Base-by-base conservation (phyloP, 2,888 invertebrate genomes). In the Molorchus minor region DNA sequence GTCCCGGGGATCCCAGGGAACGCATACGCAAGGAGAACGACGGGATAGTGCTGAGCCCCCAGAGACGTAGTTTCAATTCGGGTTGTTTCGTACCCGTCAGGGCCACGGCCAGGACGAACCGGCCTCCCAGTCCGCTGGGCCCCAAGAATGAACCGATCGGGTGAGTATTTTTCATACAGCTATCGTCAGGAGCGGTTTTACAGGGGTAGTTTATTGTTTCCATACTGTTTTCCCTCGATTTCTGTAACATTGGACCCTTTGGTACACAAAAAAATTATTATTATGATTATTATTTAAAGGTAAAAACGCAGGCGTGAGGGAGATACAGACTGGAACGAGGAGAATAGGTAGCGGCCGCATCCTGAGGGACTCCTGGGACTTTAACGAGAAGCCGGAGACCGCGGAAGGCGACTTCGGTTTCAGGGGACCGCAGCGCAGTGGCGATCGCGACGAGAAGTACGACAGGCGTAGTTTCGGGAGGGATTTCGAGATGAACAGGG, bases 271-370 rank as follows among this genome's bases (percentile, higher is more conserved):
- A n/a, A n/a, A n/a, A n/a, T n/a, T n/a, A n/a, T n/a, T n/a, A n/a
- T n/a, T n/a, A n/a, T n/a, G n/a, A n/a, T n/a, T 38, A 10, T 38
- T 38, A 7, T 10, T 7, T 38, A 13, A 20, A 30, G 33, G 30
- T 0, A 35, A 20, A 36, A 36, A 13, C 13, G 4, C 16, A 68
- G 70, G 72, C 62, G 70, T 68, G n/a, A 60, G 69, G 30, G 76
- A 71, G 55, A 75, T 71, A 25, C 70, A 61, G 38, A 30, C 71
- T 2, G 56, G 59, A 15, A 79, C 78, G 12, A 82, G 88, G 13
- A 88, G 94, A 41, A 93, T 94, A 73, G 94, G 94, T 3, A 94
- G 94, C 71, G 94, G 95, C 0, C 88, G 95, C 7, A 88, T 95
- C 62, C 89, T 82, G 85, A 89, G 77, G 35, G 75, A 74, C 56